Base-by-base conservation (phyloP, 2,888 invertebrate species). In the Nemotelus pantherinus region DNA sequence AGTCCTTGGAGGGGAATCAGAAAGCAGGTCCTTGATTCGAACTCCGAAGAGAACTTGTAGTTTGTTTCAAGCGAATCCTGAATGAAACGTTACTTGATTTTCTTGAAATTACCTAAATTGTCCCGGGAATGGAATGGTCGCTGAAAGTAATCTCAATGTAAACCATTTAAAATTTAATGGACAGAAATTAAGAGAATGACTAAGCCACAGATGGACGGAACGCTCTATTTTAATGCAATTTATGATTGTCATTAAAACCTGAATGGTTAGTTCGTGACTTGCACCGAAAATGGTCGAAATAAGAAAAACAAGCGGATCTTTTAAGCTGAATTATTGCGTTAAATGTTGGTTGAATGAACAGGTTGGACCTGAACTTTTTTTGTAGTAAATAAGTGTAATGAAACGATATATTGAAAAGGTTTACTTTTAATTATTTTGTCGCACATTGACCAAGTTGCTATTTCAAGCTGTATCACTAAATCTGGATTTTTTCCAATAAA, bases 91-190 rank as follows among this genome's bases (percentile, higher is more conserved):
- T 5, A 1, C 63, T 43, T 2, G 63, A 57, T 25, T 9, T 43
- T 47, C 58, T 25, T 25, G 25, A 25, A 25, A 25, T 25, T 1
- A 25, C 25, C 25, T 0, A 25, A 25, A 25, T 25, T 25, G 25
- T 48, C 60, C 45, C 60, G 4, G 58, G n/a, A n/a, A 44, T 39
- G 47, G 6, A 58, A 47, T 58, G 58, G 7, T 25, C 55, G 44
- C 55, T 60, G 47, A 58, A n/a, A 3, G 10, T 47, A 60, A 58
- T 47, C 58, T 57, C 25, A 60, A 45, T 60, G 45, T 72, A 72
- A 60, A 58, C 58, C 60, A 58, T 58, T 72, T 47, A 58, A 60
- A 60, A 58, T 72, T 72, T 72, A 72, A 72, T 72, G 72, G 72
- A 58, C 58, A 72, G 47, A 72, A 72, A 72, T 72, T 72, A 58